Conservation (phyloP, 1,140 invertebrate species). For the Phortica variegata region DNA sequence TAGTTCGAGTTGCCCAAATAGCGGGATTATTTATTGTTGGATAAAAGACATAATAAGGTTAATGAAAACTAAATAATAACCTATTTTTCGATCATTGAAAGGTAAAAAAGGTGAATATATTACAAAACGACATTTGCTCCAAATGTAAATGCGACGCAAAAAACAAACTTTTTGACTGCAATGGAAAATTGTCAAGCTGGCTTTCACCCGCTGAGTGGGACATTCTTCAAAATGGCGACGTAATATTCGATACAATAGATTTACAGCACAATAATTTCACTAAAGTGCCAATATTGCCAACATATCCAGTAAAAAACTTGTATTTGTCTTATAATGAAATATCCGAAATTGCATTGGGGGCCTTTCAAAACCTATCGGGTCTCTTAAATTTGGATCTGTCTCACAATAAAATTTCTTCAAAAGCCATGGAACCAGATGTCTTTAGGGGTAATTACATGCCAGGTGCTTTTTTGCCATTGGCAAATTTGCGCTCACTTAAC, state of each 20-base stretch:
- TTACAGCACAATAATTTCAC: slow-evolving; percentile 42
- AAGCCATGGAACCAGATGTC: slow-evolving; percentile 62
- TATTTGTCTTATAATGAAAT: slow-evolving; percentile 63
- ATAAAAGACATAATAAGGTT: too few species aligned
- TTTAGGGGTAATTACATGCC: slow-evolving; percentile 67
- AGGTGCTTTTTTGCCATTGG: slow-evolving; percentile 64
- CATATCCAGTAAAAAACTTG: slow-evolving; percentile 57
- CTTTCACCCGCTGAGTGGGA: slow-evolving; percentile 54
- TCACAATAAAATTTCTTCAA: slow-evolving; percentile 65
- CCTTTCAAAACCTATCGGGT: slow-evolving; percentile 65
- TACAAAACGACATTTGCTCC: slow-evolving; percentile 40
- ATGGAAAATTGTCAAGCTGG: slow-evolving; percentile 27
- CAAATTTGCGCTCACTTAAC: slow-evolving; percentile 63
- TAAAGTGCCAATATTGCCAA: slow-evolving; percentile 38
- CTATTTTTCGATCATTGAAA: too few species aligned
- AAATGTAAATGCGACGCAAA: slow-evolving; percentile 37
- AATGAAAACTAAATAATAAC: too few species aligned
- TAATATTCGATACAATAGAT: slow-evolving; percentile 50
- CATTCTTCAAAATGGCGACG: slow-evolving; percentile 47
- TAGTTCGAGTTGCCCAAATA: too few species aligned
- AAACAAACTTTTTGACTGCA: slow-evolving; percentile 43
- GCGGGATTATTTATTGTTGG: too few species aligned
- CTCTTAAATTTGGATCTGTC: slow-evolving; percentile 69
- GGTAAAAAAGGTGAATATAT: slow-evolving; percentile 15
- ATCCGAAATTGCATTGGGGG: slow-evolving; percentile 60